Evolutionary conservation across 2,113 vertebrate genomes (phyloP), one percentile per base, ranked within the genome.

Genomic region (Chloropsis cyanopogon): DNA sequence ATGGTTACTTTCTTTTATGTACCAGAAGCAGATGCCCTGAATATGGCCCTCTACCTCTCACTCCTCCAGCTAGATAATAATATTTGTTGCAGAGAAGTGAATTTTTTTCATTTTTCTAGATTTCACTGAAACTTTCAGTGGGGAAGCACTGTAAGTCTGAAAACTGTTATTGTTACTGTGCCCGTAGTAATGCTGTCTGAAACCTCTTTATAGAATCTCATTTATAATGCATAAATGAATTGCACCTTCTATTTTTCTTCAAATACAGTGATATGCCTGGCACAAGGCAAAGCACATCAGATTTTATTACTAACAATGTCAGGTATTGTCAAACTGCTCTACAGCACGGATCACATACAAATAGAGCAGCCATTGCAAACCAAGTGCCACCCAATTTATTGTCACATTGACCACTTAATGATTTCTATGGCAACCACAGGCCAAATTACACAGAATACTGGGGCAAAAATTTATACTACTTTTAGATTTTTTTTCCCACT

Each of bases 381-480:
- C 29, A 50, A 70, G 52, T 44, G 37, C 35, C 26, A 41, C 86
- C 75, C 57, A 83, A 63, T 68, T 77, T 77, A 73, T 52, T 56
- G 68, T 90, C 85, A 73, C 29, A 26, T 39, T 92, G 90, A 92
- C 85, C 96, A 88, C 60, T 94, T 73, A 28, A 42, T 37, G 16
- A 71, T 94, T 94, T 92, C 95, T 91, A 88, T 88, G 68, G 85
- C 61, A 96, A 94, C 82, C 47, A 56, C 79, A 56, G 56, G 52
- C 47, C 79, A 2, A 18, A 76, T 75, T 88, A 83, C 47, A 69
- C 10, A 44, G 65, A 86, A 78, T 14, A 85, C 25, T 15, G 52
- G 28, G 41, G 78, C 50, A 59, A 50, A 82, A 54, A 86, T 33
- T 22, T 24, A 47, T 19, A 46, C 23, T n/a, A 80, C 71, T 77